Conservation (phyloP, 1,140 invertebrate species). For the Micrasema longulum region DNA sequence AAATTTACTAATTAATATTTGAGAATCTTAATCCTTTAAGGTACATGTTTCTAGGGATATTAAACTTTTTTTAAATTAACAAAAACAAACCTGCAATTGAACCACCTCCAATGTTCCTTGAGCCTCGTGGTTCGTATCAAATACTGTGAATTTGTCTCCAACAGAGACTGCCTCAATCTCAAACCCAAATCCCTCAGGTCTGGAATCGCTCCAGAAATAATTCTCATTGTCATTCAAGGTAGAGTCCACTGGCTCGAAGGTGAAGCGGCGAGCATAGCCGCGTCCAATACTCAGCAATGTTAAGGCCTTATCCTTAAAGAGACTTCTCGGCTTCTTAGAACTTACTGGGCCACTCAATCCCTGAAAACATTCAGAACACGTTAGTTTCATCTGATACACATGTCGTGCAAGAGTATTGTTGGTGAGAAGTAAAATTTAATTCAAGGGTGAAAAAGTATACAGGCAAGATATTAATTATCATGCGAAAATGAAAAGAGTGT, state of each 20-base stretch:
- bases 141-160: constrained; percentile 79
- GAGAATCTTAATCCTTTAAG: no score
- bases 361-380: constrained; percentile 59
- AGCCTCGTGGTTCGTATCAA: constrained; percentile 72
- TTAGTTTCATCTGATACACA: constrained; percentile 12
- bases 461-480: no score
- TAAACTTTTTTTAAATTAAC: no score
- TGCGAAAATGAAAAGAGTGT: no score
- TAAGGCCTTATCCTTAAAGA: constrained; percentile 74
- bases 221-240: constrained; percentile 77
- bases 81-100: constrained; percentile 68
- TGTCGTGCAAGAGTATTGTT: no score
- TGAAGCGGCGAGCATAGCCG: constrained; percentile 80
- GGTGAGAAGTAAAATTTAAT: no score
- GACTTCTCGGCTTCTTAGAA: constrained; percentile 65
- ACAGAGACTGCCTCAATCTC: constrained; percentile 76
- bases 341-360: constrained; percentile 60
- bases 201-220: constrained; percentile 84
- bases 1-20: no score
- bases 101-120: constrained; percentile 74
- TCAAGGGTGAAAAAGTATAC: no score
- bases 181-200: constrained; percentile 79
- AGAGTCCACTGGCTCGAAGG: constrained; percentile 74
- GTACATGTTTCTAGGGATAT: no score
- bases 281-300: constrained; percentile 77